Percentiles rank a stretch among this genome's conserved stretches.
phyloP scores from a whole-genome alignment of 92 coral and sea anemone genomes.

The Hydrozoanthus gracilis region DNA sequence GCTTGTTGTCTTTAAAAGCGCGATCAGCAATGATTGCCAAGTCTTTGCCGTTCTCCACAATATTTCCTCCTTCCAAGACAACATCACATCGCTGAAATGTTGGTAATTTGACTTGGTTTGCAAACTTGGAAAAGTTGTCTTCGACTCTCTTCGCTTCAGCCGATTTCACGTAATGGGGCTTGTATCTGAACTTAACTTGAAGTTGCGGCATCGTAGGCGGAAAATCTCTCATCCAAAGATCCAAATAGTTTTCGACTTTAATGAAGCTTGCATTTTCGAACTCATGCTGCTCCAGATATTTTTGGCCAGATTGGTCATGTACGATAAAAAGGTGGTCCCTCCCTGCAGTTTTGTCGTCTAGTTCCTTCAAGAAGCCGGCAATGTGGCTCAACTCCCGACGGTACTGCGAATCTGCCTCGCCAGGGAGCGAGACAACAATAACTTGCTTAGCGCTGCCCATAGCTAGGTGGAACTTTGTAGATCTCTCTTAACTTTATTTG shows the following conservation, averaged over 20 bases:
- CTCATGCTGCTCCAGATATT: slow-evolving; percentile 41
- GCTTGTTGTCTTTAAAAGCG: slow-evolving; percentile 62
- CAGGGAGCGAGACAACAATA: slow-evolving; percentile 61
- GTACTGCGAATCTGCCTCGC: slow-evolving; percentile 55
- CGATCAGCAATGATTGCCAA: slow-evolving; percentile 63
- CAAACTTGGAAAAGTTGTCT: slow-evolving; percentile 52
- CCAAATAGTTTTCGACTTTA: slow-evolving; percentile 54
- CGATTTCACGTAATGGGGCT: slow-evolving; percentile 60
- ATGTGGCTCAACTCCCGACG: slow-evolving; percentile 48
- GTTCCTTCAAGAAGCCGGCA: slow-evolving; percentile 51
- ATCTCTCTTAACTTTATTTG: neutral
- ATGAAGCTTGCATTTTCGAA: slow-evolving; percentile 61
- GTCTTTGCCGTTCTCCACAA: slow-evolving; percentile 74
- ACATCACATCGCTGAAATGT: slow-evolving; percentile 43
- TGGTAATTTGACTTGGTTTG: slow-evolving; percentile 64
- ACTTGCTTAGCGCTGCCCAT: slow-evolving; percentile 26
- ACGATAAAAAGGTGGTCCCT: slow-evolving; percentile 66
- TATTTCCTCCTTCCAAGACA: slow-evolving; percentile 74
- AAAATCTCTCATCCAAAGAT: slow-evolving; percentile 77
- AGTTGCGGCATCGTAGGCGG: slow-evolving; percentile 65
- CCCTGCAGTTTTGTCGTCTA: slow-evolving; percentile 60
- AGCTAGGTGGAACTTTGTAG: neutral
- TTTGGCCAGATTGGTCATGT: slow-evolving; percentile 59
- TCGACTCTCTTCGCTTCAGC: slow-evolving; percentile 56
- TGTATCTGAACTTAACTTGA: slow-evolving; percentile 64